Evolutionary conservation across 30 jellyfish, hydroid and myxozoan genomes (phyloP).

Genomic region (Hydractinia symbiolongicarpus): DNA sequence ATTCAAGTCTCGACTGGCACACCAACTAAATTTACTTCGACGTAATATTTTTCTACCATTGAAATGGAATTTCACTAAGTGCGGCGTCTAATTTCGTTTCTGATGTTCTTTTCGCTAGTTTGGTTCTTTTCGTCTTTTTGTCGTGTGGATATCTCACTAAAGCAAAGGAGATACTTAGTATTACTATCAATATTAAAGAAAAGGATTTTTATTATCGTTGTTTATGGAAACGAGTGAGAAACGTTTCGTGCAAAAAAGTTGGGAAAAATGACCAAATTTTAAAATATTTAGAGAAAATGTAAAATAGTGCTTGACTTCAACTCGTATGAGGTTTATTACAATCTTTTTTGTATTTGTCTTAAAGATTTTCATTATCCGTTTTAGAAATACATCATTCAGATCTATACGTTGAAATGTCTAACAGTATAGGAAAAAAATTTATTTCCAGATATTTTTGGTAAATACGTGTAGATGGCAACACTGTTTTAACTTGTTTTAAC

Average conservation of each 20-base stretch:
- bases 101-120: neutral
- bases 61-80: neutral
- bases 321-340: no score
- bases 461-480: no score
- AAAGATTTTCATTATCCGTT: no score
- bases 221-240: neutral
- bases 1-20: neutral
- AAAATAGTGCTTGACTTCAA: no score
- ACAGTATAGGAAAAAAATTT: no score
- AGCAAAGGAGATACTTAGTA: neutral
- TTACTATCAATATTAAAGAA: neutral
- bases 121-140: neutral
- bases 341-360: no score
- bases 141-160: neutral
- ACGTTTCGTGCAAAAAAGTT: neutral
- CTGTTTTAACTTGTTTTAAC: no score
- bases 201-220: neutral
- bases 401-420: no score
- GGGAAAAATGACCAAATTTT: no score
- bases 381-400: no score
- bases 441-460: no score
- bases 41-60: neutral
- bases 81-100: neutral
- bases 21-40: neutral
- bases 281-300: no score